These are phyloP conservation scores for Drosophila kanekoi DNA, from an alignment of 2,888 invertebrate species.

Conservation along the genomic window DNA sequence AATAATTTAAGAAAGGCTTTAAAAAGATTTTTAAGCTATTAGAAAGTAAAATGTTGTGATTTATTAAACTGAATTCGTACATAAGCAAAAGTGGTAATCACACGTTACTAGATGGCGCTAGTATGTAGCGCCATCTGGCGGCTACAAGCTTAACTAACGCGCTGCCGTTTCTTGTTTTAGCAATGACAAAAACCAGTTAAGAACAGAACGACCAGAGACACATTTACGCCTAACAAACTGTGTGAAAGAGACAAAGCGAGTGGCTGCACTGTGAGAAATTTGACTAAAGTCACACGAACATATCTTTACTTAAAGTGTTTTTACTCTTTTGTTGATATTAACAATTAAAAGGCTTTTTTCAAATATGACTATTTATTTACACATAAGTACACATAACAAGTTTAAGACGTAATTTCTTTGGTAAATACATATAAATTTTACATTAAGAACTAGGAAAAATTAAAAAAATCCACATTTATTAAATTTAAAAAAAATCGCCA, in stretches of 20 bases:
- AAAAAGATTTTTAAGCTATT: neutral
- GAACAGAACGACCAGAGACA: neutral
- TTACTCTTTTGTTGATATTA: neutral
- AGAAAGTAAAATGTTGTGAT: neutral
- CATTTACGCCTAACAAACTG: neutral
- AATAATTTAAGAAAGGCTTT: no score
- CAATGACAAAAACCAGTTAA: slow-evolving; percentile 23
- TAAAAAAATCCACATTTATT: slow-evolving; percentile 14
- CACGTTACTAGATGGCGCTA: neutral
- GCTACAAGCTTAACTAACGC: no score
- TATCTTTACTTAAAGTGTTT: neutral
- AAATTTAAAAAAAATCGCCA: slow-evolving; percentile 7
- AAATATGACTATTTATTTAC: slow-evolving; percentile 72
- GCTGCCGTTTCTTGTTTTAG: neutral
- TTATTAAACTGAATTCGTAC: neutral
- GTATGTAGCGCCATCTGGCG: no score
- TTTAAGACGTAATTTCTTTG: slow-evolving; percentile 50
- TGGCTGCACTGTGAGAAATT: slow-evolving; percentile 31
- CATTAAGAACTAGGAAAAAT: slow-evolving; percentile 36
- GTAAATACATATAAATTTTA: slow-evolving; percentile 47
- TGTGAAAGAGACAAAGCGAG: slow-evolving; percentile 4
- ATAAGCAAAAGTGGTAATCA: neutral
- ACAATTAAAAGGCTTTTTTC: slow-evolving; percentile 16
- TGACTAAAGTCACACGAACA: fast-evolving
- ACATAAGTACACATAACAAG: slow-evolving; percentile 72